phyloP scores from a whole-genome alignment of 2,113 vertebrate genomes.

The Delphinapterus leucas region DNA sequence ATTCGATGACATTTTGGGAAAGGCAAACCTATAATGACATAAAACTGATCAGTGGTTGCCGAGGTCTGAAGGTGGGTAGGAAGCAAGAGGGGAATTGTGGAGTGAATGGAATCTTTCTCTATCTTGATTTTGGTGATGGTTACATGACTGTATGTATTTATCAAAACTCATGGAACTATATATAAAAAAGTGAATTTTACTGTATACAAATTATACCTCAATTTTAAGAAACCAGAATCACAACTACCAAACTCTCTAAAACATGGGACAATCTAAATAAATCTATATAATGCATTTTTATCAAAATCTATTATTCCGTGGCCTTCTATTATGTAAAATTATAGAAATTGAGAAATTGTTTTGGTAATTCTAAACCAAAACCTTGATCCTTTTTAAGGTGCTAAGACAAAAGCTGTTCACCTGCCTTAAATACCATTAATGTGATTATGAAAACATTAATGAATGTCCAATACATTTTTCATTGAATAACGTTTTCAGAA shows the following conservation, averaged over 20 bases:
- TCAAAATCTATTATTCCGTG: neutral
- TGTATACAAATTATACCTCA: too few relatives aligned
- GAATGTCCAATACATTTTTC: neutral
- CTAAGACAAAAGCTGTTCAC: neutral
- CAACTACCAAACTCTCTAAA: neutral
- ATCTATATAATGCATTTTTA: neutral
- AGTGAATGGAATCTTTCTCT: neutral
- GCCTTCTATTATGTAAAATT: neutral
- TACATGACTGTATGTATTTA: neutral
- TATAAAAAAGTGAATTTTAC: too few relatives aligned
- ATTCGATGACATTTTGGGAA: neutral
- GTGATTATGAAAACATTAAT: neutral
- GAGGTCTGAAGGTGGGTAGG: neutral
- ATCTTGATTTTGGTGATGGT: neutral
- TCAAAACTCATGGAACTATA: too few relatives aligned
- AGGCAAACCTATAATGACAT: neutral
- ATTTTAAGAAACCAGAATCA: neutral
- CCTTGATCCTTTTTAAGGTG: neutral
- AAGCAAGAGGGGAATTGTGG: neutral
- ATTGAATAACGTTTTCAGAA: neutral
- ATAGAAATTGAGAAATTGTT: neutral
- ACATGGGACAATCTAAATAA: neutral
- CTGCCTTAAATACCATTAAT: neutral
- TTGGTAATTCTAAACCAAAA: neutral
- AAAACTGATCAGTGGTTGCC: neutral